Conservation (phyloP, 2,113 vertebrate genomes). For the Megaceryle maxima region DNA sequence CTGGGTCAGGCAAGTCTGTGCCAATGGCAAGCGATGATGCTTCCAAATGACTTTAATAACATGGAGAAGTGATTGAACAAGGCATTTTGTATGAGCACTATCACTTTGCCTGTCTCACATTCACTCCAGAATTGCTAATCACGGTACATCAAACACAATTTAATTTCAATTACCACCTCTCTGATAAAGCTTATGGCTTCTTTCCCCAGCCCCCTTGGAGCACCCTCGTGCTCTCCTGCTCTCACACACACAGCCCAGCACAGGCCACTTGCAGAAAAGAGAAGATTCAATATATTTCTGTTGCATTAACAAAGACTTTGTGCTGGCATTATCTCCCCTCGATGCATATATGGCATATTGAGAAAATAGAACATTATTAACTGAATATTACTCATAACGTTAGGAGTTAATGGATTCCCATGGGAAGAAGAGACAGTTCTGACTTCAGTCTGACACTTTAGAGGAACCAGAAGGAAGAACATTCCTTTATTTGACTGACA, state of each 20-base stretch:
- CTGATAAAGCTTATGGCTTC: background rate
- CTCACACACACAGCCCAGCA: background rate
- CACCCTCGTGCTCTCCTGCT: background rate
- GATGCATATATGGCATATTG: background rate
- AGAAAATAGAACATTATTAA: background rate
- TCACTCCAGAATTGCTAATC: background rate
- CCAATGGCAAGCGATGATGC: background rate
- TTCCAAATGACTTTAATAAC: background rate
- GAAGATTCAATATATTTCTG: background rate
- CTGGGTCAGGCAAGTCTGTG: background rate
- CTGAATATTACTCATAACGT: background rate
- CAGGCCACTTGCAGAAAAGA: background rate
- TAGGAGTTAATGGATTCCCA: background rate
- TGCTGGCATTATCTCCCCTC: background rate
- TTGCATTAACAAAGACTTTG: background rate
- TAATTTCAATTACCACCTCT: constrained; percentile 23
- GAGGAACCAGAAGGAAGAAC: background rate
- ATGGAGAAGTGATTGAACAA: background rate
- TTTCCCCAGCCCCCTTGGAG: background rate
- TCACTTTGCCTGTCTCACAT: background rate
- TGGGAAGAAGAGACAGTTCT: background rate
- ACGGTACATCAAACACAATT: background rate
- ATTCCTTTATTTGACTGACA: background rate
- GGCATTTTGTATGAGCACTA: background rate
- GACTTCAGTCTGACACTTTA: background rate